phyloP scores from a whole-genome alignment of 1,140 invertebrate species.

The Popillia japonica region DNA sequence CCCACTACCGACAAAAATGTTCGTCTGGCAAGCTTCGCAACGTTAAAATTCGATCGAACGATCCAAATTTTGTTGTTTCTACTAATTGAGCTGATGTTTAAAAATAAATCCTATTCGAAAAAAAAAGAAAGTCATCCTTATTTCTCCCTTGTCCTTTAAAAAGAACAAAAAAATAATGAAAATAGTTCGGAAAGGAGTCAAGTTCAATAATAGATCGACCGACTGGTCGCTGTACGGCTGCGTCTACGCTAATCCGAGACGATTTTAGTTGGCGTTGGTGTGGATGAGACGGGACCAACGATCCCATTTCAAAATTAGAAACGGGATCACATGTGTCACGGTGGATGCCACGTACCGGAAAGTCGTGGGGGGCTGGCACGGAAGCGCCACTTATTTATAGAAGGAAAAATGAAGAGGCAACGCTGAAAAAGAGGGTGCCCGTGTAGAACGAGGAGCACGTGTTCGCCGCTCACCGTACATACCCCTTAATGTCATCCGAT shows the following conservation, averaged over 20 bases:
- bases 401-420: not conserved
- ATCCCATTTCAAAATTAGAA: conserved; percentile 2
- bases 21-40: too few species aligned
- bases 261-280: not conserved
- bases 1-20: too few species aligned
- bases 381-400: conserved; percentile 35
- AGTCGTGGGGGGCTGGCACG: conserved; percentile 22
- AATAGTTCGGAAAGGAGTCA: conserved; percentile 2
- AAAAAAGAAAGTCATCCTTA: too few species aligned
- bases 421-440: not conserved
- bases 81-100: too few species aligned
- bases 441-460: not conserved
- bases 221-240: not conserved
- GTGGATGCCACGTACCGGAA: conserved; percentile 8
- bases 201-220: conserved; percentile 7
- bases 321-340: conserved; percentile 8
- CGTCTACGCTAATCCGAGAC: not conserved
- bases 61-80: too few species aligned
- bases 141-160: too few species aligned
- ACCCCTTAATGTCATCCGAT: not conserved
- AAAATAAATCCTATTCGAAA: too few species aligned
- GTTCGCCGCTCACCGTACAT: not conserved
- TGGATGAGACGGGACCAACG: not conserved
- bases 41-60: too few species aligned
- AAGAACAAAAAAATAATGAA: not conserved